phyloP scores from a whole-genome alignment of 2,113 vertebrate species.

The Gracilinanus agilis region DNA sequence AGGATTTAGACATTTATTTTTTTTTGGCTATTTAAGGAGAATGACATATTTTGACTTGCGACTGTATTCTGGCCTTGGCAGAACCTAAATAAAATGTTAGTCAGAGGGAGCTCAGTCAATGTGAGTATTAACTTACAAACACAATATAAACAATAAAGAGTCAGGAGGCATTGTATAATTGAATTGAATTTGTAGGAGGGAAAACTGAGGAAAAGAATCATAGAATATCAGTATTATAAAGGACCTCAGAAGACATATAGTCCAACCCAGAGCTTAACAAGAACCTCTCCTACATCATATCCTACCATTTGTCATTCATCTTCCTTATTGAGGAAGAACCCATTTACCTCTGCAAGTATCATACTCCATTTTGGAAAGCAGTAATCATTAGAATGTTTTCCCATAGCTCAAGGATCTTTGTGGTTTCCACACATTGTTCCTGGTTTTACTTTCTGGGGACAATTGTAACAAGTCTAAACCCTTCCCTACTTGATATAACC shows the following conservation, averaged over 20 bases:
- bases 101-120: neutral
- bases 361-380: neutral
- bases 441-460: neutral
- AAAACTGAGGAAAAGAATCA: neutral
- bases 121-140: neutral
- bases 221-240: neutral
- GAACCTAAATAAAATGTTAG: neutral
- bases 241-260: neutral
- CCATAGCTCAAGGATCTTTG: neutral
- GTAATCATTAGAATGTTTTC: neutral
- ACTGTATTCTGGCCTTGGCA: conserved; percentile 1
- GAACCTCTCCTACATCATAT: neutral
- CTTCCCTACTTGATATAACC: neutral
- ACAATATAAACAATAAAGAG: neutral
- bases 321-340: neutral
- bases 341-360: neutral
- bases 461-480: neutral
- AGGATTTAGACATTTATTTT: neutral
- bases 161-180: neutral
- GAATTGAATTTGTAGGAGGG: neutral
- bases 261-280: neutral
- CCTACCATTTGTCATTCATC: neutral
- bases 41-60: neutral
- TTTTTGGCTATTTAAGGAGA: neutral
- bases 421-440: neutral